These are phyloP conservation scores for Pseudorectes ferrugineus DNA, from an alignment of 2,113 vertebrate genomes.

Conservation along the genomic window DNA sequence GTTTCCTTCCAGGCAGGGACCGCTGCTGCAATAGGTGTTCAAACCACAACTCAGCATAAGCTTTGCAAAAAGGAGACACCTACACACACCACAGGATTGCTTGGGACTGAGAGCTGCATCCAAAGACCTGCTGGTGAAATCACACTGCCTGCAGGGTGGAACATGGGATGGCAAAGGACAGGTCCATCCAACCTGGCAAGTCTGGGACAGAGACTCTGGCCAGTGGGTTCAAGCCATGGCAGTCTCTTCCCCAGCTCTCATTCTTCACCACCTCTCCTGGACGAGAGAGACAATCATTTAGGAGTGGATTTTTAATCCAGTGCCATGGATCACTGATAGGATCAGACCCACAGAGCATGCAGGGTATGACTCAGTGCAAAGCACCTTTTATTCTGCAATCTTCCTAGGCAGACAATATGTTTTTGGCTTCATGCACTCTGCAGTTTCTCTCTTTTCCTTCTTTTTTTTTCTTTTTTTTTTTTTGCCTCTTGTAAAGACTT, in stretches of 20 bases:
- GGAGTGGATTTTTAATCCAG: neutral
- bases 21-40: neutral
- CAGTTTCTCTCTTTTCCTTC: neutral
- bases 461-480: neutral
- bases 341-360: neutral
- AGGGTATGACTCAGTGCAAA: neutral
- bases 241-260: neutral
- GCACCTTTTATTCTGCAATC: neutral
- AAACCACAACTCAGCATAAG: neutral
- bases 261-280: neutral
- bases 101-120: neutral
- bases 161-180: neutral
- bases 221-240: neutral
- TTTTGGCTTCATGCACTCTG: neutral
- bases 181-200: neutral
- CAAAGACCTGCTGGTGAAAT: neutral
- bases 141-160: neutral
- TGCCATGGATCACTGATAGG: neutral
- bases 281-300: neutral
- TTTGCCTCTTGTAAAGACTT: neutral
- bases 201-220: neutral
- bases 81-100: neutral
- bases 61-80: neutral
- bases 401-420: neutral
- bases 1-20: neutral